phyloP scores from a whole-genome alignment of 2,797 vertebrate genomes.

The Bovichtus variegatus region DNA sequence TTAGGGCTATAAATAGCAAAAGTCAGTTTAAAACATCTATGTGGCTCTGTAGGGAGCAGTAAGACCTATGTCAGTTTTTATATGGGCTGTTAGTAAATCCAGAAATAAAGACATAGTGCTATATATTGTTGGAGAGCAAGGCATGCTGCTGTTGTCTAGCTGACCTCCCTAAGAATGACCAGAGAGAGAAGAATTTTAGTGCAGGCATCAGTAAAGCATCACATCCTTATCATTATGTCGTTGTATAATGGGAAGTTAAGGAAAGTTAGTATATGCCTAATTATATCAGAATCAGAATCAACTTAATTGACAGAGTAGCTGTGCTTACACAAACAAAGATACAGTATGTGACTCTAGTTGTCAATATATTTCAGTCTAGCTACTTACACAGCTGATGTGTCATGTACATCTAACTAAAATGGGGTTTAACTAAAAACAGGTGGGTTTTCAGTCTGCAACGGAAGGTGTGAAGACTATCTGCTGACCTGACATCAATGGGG shows the following conservation, averaged over 20 bases:
- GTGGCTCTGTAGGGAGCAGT: neutral
- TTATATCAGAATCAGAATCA: neutral
- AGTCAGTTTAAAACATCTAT: conserved; percentile 6
- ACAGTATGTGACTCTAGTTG: neutral
- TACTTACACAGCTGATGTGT: neutral
- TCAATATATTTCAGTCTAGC: neutral
- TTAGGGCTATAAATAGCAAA: conserved; percentile 23
- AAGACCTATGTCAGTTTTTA: neutral
- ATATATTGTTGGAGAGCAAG: neutral
- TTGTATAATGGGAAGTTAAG: neutral
- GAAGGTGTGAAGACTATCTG: too few species aligned
- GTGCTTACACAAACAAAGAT: neutral
- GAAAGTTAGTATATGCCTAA: neutral
- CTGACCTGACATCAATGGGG: too few species aligned
- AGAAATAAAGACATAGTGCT: neutral
- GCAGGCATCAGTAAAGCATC: too few species aligned
- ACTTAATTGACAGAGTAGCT: neutral
- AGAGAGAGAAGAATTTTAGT: neutral
- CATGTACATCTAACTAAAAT: neutral
- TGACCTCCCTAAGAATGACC: neutral
- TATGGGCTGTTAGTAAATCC: neutral
- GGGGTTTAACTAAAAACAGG: too few species aligned
- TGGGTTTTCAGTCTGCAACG: too few species aligned
- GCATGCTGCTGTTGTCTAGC: neutral
- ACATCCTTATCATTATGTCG: too few species aligned